Conservation (phyloP, 2,888 invertebrate genomes). For the Tinea pellionella region DNA sequence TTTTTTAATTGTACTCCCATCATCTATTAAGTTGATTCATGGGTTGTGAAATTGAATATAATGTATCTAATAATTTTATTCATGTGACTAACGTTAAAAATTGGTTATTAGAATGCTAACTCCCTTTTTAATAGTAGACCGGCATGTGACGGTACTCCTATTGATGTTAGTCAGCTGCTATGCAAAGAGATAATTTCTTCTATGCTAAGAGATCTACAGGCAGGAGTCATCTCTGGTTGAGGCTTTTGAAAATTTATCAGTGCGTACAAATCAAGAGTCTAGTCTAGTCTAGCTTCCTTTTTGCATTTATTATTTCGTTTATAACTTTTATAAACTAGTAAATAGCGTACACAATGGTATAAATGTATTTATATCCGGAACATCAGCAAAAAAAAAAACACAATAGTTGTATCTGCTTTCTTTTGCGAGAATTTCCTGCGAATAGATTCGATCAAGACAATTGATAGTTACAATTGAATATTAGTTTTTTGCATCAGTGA, state of each 20-base stretch:
- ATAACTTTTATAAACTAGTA: background rate
- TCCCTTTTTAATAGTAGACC: too few species aligned
- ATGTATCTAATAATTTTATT: background rate
- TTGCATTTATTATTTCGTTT: too few species aligned
- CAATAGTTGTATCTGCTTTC: background rate
- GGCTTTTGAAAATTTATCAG: too few species aligned
- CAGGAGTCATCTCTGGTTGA: too few species aligned
- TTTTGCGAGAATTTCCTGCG: background rate
- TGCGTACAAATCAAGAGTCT: too few species aligned
- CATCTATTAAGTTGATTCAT: background rate
- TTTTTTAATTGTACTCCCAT: background rate
- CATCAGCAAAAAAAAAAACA: background rate
- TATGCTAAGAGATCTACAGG: too few species aligned
- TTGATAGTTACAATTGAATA: constrained; percentile 6
- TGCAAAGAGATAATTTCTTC: too few species aligned
- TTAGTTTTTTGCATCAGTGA: constrained; percentile 8
- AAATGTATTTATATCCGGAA: background rate
- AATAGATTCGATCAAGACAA: constrained; percentile 6
- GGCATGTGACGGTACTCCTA: too few species aligned
- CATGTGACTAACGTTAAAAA: too few species aligned
- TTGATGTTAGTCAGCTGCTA: too few species aligned
- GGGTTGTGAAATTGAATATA: background rate
- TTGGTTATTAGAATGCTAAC: too few species aligned
- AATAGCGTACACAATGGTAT: background rate
- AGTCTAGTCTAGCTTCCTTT: too few species aligned